phyloP scores from a whole-genome alignment of 2,888 invertebrate genomes.

The Ctenicera cuprea region DNA sequence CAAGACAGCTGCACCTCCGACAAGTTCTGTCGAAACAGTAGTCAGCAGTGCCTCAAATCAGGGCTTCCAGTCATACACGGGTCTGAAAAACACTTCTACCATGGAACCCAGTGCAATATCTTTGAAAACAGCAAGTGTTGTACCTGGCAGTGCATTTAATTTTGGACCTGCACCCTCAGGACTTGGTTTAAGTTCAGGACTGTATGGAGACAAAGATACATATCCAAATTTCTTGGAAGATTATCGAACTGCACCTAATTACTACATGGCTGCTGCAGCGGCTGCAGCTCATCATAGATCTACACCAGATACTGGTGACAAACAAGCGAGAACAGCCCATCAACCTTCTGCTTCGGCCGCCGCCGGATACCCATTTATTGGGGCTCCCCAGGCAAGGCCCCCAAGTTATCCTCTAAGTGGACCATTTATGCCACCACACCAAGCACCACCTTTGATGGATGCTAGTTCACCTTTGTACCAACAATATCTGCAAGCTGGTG shows the following conservation, averaged over 20 bases:
- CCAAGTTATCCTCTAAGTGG: constrained; percentile 78
- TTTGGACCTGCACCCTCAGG: constrained; percentile 83
- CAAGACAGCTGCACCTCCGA: constrained; percentile 53
- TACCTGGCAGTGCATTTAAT: constrained; percentile 90
- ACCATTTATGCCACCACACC: constrained; percentile 74
- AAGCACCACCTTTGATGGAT: constrained; percentile 75
- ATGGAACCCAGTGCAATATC: constrained; percentile 75
- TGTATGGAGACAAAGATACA: constrained; percentile 80
- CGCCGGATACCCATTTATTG: constrained; percentile 77
- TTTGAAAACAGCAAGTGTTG: constrained; percentile 81
- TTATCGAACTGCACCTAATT: constrained; percentile 79
- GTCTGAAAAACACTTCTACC: constrained; percentile 71
- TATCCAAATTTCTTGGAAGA: constrained; percentile 84
- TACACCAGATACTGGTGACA: constrained; percentile 69
- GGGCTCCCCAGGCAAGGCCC: constrained; percentile 77
- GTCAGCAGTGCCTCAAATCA: constrained; percentile 63
- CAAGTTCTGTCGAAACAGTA: constrained; percentile 51
- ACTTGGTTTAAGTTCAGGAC: constrained; percentile 75
- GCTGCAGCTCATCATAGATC: constrained; percentile 69
- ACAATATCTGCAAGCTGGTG: constrained; percentile 80
- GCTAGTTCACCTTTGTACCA: constrained; percentile 82
- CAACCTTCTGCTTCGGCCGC: constrained; percentile 72
- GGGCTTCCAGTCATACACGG: constrained; percentile 78
- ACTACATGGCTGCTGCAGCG: constrained; percentile 75
- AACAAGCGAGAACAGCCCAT: constrained; percentile 67